Base-by-base conservation (phyloP, 2,888 invertebrate genomes). In the Salticus scenicus region DNA sequence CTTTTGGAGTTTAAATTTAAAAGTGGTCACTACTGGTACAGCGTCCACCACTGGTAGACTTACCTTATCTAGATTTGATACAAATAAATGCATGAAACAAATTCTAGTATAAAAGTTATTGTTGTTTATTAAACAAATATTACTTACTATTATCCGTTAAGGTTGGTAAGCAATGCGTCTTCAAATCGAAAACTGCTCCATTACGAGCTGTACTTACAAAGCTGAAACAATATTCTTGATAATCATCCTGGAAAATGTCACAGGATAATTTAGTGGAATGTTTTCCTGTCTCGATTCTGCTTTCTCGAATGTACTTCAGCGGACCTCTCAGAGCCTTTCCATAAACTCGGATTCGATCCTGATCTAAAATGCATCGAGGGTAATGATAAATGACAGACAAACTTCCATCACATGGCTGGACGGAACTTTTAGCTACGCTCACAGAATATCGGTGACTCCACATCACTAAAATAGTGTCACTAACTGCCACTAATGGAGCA, bases 331-430 rank as follows among this genome's bases (percentile, higher is more conserved):
- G 20, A 30, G 77, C 67, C 47, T 72, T 80, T 12, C 89, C 89
- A 75, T 87, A 89, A 17, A 88, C 87, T 14, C 90, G 87, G 37
- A 90, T 85, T 72, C 88, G 80, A 76, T 89, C 89, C 17, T 87
- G 85, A 27, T 85, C 87, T 10, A 87, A 82, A 24, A 88, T 87
- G 77, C 90, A 90, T 30, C 86, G 78, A 0, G 89, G 89, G 31
- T 89, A 89, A 8, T 88, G 82, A 66, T 87, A 88, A 28, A 85
- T 79, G 8, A 89, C 89, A 27, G 86, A 76, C 4, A 89, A 76
- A 28, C 87, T 88, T 47, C 82, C 83, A 24, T 83, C 71, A 28
- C 86, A 86, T 0, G 88, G 88, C 7, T 79, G 78, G 4, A 86
- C 76, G 0, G 82, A 73, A n/a, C 83, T 73, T 47, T 87, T 87